These are phyloP conservation scores for Phaethornis superciliosus DNA, from an alignment of 2,113 vertebrate species.

Conservation along the genomic window DNA sequence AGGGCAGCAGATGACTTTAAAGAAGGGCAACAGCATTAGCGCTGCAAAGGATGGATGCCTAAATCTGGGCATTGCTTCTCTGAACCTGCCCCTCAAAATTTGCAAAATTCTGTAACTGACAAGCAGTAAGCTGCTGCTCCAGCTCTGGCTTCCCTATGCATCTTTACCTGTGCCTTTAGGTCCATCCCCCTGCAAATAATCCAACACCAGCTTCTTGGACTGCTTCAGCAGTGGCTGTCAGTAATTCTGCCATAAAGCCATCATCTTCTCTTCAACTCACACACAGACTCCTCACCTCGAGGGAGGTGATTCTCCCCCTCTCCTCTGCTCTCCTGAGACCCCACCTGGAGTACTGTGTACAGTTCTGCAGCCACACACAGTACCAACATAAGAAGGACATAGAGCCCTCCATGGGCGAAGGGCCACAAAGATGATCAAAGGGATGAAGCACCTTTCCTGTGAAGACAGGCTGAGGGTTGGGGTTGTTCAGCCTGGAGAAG, in stretches of 20 bases:
- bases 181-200: neutral
- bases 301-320: too few relatives aligned
- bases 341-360: too few relatives aligned
- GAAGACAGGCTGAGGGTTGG: too few relatives aligned
- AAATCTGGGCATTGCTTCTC: neutral
- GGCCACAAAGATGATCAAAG: too few relatives aligned
- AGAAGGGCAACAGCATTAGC: neutral
- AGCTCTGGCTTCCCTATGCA: neutral
- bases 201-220: neutral
- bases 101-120: neutral
- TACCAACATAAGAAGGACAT: too few relatives aligned
- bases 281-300: neutral
- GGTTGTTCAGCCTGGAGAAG: too few relatives aligned
- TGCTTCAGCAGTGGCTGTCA: neutral
- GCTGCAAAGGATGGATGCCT: neutral
- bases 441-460: too few relatives aligned
- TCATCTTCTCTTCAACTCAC: neutral
- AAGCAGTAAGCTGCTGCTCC: neutral
- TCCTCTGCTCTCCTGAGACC: too few relatives aligned
- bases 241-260: neutral
- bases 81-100: neutral
- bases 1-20: constrained; percentile 3
- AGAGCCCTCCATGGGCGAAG: too few relatives aligned
- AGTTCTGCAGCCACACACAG: too few relatives aligned
- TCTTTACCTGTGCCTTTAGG: neutral